Evolutionary conservation across 2,888 invertebrate species (phyloP).

Genomic region (Augiades crinisus): DNA sequence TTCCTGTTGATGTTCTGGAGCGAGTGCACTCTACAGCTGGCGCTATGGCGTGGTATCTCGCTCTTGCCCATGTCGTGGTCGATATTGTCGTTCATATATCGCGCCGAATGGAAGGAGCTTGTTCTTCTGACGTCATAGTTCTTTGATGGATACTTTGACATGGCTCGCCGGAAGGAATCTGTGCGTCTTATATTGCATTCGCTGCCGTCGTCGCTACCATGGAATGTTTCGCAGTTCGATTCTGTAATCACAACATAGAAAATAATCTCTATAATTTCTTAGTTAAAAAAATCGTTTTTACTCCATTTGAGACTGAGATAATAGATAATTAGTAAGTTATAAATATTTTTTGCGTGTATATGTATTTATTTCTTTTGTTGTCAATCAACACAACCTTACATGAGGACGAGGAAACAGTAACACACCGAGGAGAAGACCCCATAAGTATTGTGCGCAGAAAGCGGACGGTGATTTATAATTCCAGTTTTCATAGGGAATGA

Average conservation of each 20-base stretch:
- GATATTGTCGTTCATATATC: conserved; percentile 53
- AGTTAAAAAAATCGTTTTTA: too few relatives aligned
- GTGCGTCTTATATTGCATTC: conserved; percentile 68
- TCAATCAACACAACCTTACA: too few relatives aligned
- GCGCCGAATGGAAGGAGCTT: conserved; percentile 68
- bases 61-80: conserved; percentile 46
- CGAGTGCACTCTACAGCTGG: conserved; percentile 64
- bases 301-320: too few relatives aligned
- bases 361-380: too few relatives aligned
- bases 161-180: conserved; percentile 64
- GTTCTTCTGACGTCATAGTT: conserved; percentile 64
- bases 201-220: conserved; percentile 72
- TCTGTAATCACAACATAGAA: conserved; percentile 41
- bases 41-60: conserved; percentile 49
- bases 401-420: too few relatives aligned
- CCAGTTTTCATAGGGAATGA: too few relatives aligned
- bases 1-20: conserved; percentile 67
- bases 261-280: too few relatives aligned
- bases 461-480: too few relatives aligned
- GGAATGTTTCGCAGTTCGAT: conserved; percentile 69
- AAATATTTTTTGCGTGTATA: too few relatives aligned
- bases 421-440: too few relatives aligned
- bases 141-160: conserved; percentile 50
- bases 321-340: too few relatives aligned
- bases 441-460: too few relatives aligned